These are phyloP conservation scores for Clarias macrocephalus DNA, from an alignment of 2,113 vertebrate species.

Conservation along the genomic window DNA sequence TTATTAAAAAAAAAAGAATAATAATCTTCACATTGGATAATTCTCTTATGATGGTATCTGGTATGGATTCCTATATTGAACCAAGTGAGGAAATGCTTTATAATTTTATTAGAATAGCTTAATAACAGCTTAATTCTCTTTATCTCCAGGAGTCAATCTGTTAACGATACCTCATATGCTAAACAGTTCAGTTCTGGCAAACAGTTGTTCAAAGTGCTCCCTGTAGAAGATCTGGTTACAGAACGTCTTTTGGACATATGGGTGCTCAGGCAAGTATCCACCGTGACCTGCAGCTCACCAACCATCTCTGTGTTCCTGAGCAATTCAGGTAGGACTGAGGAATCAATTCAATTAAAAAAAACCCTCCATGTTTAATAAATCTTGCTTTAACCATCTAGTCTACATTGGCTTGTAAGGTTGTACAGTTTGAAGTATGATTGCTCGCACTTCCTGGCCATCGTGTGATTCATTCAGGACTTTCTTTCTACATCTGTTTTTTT, in stretches of 20 bases:
- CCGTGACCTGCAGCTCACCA: constrained; percentile 34
- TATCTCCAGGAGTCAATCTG: neutral
- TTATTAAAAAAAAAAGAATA: neutral
- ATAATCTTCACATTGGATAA: neutral
- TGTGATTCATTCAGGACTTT: neutral
- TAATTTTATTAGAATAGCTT: neutral
- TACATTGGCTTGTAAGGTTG: too few relatives aligned
- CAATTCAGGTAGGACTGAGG: constrained; percentile 30
- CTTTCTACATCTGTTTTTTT: neutral
- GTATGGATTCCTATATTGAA: neutral
- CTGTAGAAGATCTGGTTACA: constrained; percentile 17
- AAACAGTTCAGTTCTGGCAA: neutral
- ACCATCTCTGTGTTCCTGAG: constrained; percentile 22
- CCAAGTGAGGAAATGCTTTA: neutral
- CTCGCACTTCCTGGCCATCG: neutral
- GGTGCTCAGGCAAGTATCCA: constrained; percentile 32
- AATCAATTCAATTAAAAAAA: neutral
- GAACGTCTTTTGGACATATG: constrained; percentile 23
- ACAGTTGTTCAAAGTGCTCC: neutral
- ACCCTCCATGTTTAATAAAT: neutral
- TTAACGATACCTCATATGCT: neutral
- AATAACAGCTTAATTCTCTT: neutral
- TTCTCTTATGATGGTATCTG: neutral
- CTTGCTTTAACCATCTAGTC: neutral
- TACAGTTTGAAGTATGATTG: neutral